A percentile compares a stretch with the other conserved stretches of the same genome.
Conservation (phyloP, 2,797 vertebrate species). For the Threskiornis aethiopicus region DNA sequence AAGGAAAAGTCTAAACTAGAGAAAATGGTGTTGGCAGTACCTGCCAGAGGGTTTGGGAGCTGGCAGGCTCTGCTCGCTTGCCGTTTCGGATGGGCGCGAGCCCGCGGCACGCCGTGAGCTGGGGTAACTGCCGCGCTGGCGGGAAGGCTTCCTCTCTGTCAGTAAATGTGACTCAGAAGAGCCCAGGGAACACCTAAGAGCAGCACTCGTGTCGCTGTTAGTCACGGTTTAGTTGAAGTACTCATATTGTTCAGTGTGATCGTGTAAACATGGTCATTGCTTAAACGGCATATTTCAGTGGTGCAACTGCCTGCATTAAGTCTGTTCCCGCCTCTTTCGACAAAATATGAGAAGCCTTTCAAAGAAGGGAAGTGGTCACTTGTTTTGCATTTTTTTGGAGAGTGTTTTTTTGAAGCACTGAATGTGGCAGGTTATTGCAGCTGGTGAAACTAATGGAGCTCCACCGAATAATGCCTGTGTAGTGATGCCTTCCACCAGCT, state of each 20-base stretch:
- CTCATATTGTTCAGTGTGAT: not conserved
- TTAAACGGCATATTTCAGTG: accelerated
- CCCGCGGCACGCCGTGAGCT: accelerated
- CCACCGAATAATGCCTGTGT: accelerated
- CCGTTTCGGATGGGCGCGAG: not conserved
- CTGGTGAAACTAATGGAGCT: not conserved
- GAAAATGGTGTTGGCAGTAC: not conserved
- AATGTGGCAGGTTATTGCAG: not conserved
- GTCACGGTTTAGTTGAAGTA: not conserved
- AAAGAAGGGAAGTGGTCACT: not conserved
- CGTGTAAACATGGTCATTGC: accelerated
- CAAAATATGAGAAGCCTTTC: not conserved
- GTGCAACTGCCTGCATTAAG: not conserved
- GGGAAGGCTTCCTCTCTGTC: not conserved
- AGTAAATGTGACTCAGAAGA: not conserved
- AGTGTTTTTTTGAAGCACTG: not conserved
- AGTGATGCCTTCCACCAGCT: not conserved
- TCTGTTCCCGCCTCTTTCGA: not conserved
- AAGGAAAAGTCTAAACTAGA: not conserved
- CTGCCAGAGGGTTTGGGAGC: not conserved
- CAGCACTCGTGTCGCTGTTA: not conserved
- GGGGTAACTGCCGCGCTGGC: not conserved
- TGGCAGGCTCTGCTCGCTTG: accelerated
- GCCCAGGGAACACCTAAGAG: not conserved
- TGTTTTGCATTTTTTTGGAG: not conserved